Evolutionary conservation across 2,888 invertebrate species (phyloP), one percentile per base, ranked within the genome.

Genomic region (Euproctis similis): DNA sequence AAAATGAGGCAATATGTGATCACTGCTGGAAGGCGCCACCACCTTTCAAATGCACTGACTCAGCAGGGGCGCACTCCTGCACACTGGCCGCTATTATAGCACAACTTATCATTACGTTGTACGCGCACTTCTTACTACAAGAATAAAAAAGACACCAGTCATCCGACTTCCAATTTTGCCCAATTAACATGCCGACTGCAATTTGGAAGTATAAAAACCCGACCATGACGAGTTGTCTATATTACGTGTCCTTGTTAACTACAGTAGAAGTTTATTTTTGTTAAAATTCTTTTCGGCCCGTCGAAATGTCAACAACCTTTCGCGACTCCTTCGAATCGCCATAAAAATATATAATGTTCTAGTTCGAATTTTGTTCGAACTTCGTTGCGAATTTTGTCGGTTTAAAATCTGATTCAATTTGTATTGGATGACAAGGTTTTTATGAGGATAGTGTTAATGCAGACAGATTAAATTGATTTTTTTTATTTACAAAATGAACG

Each of bases 91-190:
- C 67, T 65, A 74, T 73, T 74, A 74, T 57, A 48, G 45, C 59
- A 48, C 57, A 65, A 66, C 61, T 68, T 63, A 64, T 74, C 66
- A 78, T 76, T 78, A 78, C 55, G 64, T 57, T 63, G 67, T 66
- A 65, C 63, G 64, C 70, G 67, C 72, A 74, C 78, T 80, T 76
- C 69, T 77, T 76, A 74, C 68, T 71, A 69, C 56, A 50, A 68
- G n/a, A n/a, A n/a, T n/a, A n/a, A n/a, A n/a, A n/a, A n/a, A 70
- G 73, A 53, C 65, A 62, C 64, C 54, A 75, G 78, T 82, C 82
- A 82, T 75, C 55, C 55, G 47, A 51, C 56, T 55, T 56, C 63
- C 67, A 69, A 70, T 65, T 68, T 60, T 37, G 59, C 73, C 69
- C 78, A 78, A 78, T 81, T 81, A 80, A 75, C 70, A 49, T 54